Evolutionary conservation across 2,888 invertebrate species (phyloP).

Genomic region (Drosophila monieri): DNA sequence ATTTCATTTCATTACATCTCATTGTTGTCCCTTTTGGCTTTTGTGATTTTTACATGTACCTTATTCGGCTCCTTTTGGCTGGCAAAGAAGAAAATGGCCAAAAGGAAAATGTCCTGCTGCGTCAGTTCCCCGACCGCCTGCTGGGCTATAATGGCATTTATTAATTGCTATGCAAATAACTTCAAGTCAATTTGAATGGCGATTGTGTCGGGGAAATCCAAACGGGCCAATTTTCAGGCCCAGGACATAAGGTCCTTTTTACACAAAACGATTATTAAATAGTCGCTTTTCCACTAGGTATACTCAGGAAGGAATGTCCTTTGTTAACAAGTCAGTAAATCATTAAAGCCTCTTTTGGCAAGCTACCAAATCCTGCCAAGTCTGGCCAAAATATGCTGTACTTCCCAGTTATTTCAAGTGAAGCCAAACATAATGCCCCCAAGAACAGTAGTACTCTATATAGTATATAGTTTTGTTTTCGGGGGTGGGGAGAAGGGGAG

Average conservation of each 20-base stretch:
- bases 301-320: background rate
- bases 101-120: constrained; percentile 37
- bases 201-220: constrained; percentile 37
- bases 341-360: background rate
- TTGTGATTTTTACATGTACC: constrained; percentile 66
- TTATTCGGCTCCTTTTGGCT: constrained; percentile 20
- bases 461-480: no score
- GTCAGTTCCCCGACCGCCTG: constrained; percentile 37
- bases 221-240: constrained; percentile 21
- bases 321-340: background rate
- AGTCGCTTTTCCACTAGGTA: no score
- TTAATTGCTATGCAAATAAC: constrained; percentile 71
- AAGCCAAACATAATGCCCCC: constrained; percentile 31
- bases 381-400: background rate
- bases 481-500: no score
- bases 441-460: background rate
- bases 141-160: constrained; percentile 61
- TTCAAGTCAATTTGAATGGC: constrained; percentile 48
- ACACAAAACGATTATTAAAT: no score
- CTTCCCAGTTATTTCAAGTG: constrained; percentile 41
- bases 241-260: background rate
- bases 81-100: background rate
- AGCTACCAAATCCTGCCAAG: background rate
- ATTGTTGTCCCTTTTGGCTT: constrained; percentile 66
- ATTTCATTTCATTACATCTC: constrained; percentile 73